phyloP scores from a whole-genome alignment of 2,888 invertebrate genomes.

The Watsonalla cultraria region DNA sequence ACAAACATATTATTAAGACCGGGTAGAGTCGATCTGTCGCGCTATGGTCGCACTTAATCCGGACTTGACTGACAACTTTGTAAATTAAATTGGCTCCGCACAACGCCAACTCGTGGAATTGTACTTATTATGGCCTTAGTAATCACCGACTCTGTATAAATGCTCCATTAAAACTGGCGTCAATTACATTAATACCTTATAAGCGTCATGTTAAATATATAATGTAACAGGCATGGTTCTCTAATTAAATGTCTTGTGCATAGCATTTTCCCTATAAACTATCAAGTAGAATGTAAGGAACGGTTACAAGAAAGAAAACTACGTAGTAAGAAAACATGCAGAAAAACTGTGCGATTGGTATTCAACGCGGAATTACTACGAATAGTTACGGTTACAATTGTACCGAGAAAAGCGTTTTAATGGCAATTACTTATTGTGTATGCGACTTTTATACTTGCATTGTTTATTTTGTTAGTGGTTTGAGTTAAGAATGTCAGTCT shows the following conservation, averaged over 20 bases:
- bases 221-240: constrained; percentile 46
- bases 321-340: constrained; percentile 30
- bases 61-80: constrained; percentile 67
- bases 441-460: not conserved
- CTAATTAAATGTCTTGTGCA: constrained; percentile 64
- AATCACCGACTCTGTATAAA: constrained; percentile 65
- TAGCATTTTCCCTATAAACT: constrained; percentile 53
- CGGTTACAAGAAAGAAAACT: constrained; percentile 34
- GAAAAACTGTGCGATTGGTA: constrained; percentile 35
- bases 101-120: constrained; percentile 55
- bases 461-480: constrained; percentile 9
- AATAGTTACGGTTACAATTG: constrained; percentile 5
- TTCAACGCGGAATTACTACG: constrained; percentile 22
- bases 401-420: constrained; percentile 1
- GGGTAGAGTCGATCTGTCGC: constrained; percentile 30
- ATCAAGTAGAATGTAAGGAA: constrained; percentile 51
- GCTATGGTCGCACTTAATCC: constrained; percentile 53
- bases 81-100: constrained; percentile 69
- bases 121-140: constrained; percentile 61
- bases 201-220: constrained; percentile 56
- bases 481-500: not conserved
- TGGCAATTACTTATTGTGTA: not conserved
- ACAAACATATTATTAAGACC: constrained; percentile 49
- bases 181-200: constrained; percentile 71
- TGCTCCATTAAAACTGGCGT: constrained; percentile 68